Conservation (phyloP, 2,113 vertebrate genomes). For the Indicator maculatus region DNA sequence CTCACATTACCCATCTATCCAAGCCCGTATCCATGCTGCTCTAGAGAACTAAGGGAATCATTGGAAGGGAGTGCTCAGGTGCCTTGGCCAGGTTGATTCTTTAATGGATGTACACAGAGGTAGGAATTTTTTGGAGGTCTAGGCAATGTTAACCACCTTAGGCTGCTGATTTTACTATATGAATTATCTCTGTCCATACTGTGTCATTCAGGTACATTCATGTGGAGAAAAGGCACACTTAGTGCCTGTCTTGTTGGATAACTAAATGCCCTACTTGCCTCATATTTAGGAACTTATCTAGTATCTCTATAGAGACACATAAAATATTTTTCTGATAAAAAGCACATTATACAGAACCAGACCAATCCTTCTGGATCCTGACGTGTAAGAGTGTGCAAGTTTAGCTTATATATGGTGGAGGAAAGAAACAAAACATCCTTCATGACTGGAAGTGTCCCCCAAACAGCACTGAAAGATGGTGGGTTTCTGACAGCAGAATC, state of each 20-base stretch:
- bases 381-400: neutral
- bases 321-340: neutral
- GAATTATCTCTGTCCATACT: neutral
- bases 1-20: neutral
- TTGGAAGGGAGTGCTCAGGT: neutral
- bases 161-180: neutral
- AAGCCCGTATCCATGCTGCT: neutral
- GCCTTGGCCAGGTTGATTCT: neutral
- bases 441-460: neutral
- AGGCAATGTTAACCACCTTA: neutral
- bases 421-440: neutral
- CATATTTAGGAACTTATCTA: neutral
- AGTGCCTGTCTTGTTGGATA: neutral
- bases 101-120: neutral
- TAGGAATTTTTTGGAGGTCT: neutral
- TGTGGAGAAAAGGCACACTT: neutral
- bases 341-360: neutral
- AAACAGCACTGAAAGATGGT: neutral
- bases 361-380: neutral
- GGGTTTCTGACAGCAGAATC: neutral
- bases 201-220: neutral
- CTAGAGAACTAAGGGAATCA: neutral
- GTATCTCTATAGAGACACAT: neutral
- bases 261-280: neutral
- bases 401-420: neutral